Conservation (phyloP, 2,888 invertebrate species). For the Eilema sororculum region DNA sequence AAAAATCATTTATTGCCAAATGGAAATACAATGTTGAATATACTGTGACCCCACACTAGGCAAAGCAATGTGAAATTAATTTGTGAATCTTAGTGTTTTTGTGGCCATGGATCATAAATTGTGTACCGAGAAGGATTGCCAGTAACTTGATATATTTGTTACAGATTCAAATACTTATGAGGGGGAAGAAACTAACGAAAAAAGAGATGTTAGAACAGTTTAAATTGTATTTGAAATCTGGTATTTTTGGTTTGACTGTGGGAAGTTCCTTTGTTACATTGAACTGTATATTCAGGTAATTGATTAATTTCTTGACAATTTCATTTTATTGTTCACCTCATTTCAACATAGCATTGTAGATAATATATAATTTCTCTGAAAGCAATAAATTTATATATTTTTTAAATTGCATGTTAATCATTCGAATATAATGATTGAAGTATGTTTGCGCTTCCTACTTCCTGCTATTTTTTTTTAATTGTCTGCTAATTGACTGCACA, state of each 20-base stretch:
- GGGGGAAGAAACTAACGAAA: slow-evolving; percentile 82
- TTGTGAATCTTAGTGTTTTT: too few species aligned
- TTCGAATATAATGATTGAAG: background rate
- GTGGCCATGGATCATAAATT: background rate
- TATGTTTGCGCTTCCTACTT: too few species aligned
- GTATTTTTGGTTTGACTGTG: slow-evolving; percentile 82
- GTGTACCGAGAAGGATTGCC: background rate
- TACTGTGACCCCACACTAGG: too few species aligned
- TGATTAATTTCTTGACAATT: background rate
- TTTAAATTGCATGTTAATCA: background rate
- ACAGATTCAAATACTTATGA: slow-evolving; percentile 85
- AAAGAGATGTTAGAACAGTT: slow-evolving; percentile 80
- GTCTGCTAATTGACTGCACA: too few species aligned
- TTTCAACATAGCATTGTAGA: too few species aligned
- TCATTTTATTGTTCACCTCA: background rate
- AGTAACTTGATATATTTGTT: slow-evolving; percentile 52
- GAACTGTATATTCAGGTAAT: slow-evolving; percentile 85
- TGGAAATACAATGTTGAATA: too few species aligned
- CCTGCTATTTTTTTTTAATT: too few species aligned
- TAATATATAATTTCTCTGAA: too few species aligned
- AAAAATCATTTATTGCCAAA: too few species aligned
- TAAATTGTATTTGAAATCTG: slow-evolving; percentile 81
- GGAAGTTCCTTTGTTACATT: slow-evolving; percentile 81
- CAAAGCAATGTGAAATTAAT: too few species aligned
- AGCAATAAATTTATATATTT: too few species aligned